Percentiles rank a stretch among this genome's conserved stretches.
These are phyloP conservation scores for Morpho helenor DNA, from an alignment of 2,888 invertebrate genomes.

Conservation along the genomic window DNA sequence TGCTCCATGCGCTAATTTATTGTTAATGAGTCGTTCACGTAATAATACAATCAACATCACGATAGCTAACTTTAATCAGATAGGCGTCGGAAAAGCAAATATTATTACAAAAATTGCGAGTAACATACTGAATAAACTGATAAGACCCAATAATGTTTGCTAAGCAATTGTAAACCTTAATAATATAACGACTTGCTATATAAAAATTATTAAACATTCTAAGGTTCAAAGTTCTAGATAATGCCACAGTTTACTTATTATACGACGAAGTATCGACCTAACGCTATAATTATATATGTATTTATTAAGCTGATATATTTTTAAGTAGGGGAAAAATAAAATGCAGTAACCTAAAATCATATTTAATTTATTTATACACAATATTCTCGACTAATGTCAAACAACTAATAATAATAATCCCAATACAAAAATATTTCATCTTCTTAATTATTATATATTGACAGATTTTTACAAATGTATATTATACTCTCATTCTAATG, in stretches of 20 bases:
- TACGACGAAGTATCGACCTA: no score
- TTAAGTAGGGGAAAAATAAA: background rate
- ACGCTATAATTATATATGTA: no score
- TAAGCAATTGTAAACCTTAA: no score
- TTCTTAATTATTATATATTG: constrained; percentile 64
- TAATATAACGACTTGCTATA: no score
- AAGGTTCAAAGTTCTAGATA: no score
- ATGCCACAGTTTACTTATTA: no score
- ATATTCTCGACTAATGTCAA: constrained; percentile 70
- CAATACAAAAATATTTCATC: constrained; percentile 77
- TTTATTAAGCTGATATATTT: background rate
- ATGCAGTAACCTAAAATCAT: constrained; percentile 33
- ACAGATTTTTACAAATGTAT: constrained; percentile 60
- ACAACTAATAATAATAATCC: constrained; percentile 69
- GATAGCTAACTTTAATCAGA: background rate
- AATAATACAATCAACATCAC: background rate
- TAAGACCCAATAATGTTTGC: no score
- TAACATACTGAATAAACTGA: background rate
- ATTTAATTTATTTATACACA: constrained; percentile 72
- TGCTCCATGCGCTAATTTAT: no score
- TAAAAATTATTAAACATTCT: no score
- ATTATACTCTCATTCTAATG: constrained; percentile 35
- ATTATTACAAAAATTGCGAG: background rate
- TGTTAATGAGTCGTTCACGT: no score
- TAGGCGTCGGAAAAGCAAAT: background rate